These are phyloP conservation scores for Stenichneumon culpator DNA, from an alignment of 2,888 invertebrate species.

Conservation along the genomic window DNA sequence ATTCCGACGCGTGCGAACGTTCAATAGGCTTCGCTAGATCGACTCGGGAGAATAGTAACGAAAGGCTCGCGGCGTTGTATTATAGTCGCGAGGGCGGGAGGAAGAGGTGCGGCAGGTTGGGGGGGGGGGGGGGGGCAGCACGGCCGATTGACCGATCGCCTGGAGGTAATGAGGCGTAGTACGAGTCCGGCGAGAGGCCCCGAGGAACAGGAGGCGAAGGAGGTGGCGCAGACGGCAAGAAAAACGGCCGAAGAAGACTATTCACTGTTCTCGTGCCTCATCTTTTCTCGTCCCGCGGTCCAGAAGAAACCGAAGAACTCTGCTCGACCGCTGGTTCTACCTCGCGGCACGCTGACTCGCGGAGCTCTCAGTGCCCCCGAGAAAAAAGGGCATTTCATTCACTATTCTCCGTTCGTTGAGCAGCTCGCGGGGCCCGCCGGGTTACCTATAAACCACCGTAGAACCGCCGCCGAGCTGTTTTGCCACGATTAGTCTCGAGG, in stretches of 20 bases:
- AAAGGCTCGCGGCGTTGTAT: slow-evolving; percentile 38
- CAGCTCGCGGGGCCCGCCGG: slow-evolving; percentile 37
- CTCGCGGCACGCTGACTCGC: slow-evolving; percentile 42
- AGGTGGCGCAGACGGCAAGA: slow-evolving; percentile 34
- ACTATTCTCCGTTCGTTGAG: slow-evolving; percentile 62
- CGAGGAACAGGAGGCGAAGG: slow-evolving; percentile 28
- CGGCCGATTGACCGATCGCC: slow-evolving; percentile 67
- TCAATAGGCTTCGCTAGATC: slow-evolving; percentile 49
- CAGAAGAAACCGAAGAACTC: slow-evolving; percentile 16
- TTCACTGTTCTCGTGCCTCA: slow-evolving; percentile 49
- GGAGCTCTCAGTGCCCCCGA: slow-evolving; percentile 34
- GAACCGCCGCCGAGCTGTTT: slow-evolving; percentile 46
- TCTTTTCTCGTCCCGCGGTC: slow-evolving; percentile 33
- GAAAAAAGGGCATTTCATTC: slow-evolving; percentile 69
- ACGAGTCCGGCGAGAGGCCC: slow-evolving; percentile 31
- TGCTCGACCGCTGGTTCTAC: slow-evolving; percentile 17
- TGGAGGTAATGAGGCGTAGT: slow-evolving; percentile 65
- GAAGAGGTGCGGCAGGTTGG: slow-evolving; percentile 13
- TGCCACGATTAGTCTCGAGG: slow-evolving; percentile 68
- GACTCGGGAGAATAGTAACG: slow-evolving; percentile 47
- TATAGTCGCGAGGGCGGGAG: slow-evolving; percentile 22
- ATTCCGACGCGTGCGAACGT: slow-evolving; percentile 55
- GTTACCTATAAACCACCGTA: slow-evolving; percentile 51
- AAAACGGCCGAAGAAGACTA: slow-evolving; percentile 50
- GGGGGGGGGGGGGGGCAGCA: slow-evolving; percentile 36